Evolutionary conservation across 2,113 vertebrate species (phyloP).

Genomic region (Meleagris gallopavo): DNA sequence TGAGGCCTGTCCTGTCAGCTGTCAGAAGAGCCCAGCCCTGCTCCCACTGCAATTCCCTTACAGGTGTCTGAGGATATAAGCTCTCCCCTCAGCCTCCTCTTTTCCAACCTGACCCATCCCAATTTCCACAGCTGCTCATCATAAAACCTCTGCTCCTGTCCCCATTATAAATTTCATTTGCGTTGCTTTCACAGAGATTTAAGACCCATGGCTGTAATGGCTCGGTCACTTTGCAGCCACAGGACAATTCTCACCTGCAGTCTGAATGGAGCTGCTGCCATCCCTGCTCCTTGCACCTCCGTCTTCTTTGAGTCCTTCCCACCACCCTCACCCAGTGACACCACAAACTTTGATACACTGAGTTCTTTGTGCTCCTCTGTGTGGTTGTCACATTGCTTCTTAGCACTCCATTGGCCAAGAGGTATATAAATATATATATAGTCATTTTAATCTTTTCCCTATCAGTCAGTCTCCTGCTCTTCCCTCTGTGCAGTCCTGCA

Average conservation of each 20-base stretch:
- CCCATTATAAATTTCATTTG: accelerated
- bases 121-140: no score
- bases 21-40: no score
- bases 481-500: not conserved
- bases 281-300: not conserved
- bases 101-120: no score
- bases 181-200: accelerated
- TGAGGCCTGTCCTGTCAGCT: no score
- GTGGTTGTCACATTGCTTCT: not conserved
- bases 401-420: not conserved
- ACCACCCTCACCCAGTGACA: not conserved
- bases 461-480: not conserved
- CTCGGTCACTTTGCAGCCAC: not conserved
- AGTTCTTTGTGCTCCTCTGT: not conserved
- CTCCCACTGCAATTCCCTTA: no score
- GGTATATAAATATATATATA: not conserved
- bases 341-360: not conserved
- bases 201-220: not conserved
- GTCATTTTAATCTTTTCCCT: not conserved
- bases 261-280: not conserved
- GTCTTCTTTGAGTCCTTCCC: not conserved
- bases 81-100: no score
- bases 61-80: no score
- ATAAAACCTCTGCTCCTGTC: no score
- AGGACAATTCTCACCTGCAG: accelerated